These are phyloP conservation scores for Orchestia grillus DNA, from an alignment of 1,140 invertebrate genomes.

Conservation along the genomic window DNA sequence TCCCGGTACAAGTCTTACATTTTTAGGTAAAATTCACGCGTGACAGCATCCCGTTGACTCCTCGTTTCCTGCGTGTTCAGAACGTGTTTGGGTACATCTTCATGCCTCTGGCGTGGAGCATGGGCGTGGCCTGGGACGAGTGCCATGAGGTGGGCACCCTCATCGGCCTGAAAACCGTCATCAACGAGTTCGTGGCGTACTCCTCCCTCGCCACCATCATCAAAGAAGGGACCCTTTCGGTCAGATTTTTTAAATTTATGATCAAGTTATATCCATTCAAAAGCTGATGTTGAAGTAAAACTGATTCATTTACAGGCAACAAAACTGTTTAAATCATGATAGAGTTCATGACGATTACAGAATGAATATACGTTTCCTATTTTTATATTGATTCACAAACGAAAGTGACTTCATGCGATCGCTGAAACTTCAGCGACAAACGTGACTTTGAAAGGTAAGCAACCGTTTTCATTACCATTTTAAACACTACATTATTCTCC, in stretches of 20 bases:
- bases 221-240: constrained; percentile 75
- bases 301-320: background rate
- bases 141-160: constrained; percentile 84
- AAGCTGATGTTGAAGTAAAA: background rate
- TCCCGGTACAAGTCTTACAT: background rate
- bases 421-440: no score
- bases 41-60: background rate
- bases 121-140: constrained; percentile 84
- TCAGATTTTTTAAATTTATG: constrained; percentile 71
- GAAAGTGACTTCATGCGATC: background rate
- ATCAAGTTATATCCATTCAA: background rate
- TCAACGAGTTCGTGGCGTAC: constrained; percentile 95
- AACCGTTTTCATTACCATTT: background rate
- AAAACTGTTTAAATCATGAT: background rate
- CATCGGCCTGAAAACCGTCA: constrained; percentile 88
- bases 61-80: constrained; percentile 71
- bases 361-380: background rate
- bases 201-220: constrained; percentile 80
- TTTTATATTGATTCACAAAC: background rate
- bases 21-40: background rate
- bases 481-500: background rate
- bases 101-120: constrained; percentile 84
- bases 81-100: constrained; percentile 86
- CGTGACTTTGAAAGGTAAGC: background rate
- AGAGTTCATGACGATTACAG: background rate